Conservation (phyloP, 2,888 invertebrate species). For the Noctua fimbriata region DNA sequence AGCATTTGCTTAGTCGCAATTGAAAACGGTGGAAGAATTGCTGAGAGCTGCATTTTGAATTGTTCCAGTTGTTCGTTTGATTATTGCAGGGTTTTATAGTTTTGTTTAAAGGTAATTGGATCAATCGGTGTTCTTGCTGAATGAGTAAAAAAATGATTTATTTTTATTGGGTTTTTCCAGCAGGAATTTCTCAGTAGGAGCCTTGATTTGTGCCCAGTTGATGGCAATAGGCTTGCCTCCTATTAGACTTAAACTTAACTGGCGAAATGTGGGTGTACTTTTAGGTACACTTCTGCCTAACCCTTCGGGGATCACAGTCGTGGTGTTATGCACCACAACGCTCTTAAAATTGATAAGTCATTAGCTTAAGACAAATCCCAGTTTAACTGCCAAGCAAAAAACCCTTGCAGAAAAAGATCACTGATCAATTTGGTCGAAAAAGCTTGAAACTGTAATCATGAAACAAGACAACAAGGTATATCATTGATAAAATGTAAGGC, state of each 20-base stretch:
- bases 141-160: background rate
- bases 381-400: background rate
- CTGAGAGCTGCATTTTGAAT: slow-evolving; percentile 46
- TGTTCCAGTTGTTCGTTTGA: slow-evolving; percentile 30
- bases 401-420: background rate
- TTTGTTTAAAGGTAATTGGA: slow-evolving; percentile 19
- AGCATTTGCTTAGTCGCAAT: slow-evolving; percentile 54
- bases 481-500: background rate
- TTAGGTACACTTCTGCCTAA: background rate
- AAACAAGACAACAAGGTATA: background rate
- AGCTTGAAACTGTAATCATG: background rate
- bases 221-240: no score
- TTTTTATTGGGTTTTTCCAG: background rate
- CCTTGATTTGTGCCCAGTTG: no score
- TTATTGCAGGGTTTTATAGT: slow-evolving; percentile 15
- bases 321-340: background rate
- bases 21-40: slow-evolving; percentile 47
- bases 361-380: background rate
- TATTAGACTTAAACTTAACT: no score
- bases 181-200: background rate
- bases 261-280: background rate
- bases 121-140: background rate
- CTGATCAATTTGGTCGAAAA: background rate
- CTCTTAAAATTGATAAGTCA: background rate
- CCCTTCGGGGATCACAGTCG: no score